Evolutionary conservation across 2,888 invertebrate species (phyloP), one percentile per base, ranked within the genome.

Genomic region (Escarpia spicata): DNA sequence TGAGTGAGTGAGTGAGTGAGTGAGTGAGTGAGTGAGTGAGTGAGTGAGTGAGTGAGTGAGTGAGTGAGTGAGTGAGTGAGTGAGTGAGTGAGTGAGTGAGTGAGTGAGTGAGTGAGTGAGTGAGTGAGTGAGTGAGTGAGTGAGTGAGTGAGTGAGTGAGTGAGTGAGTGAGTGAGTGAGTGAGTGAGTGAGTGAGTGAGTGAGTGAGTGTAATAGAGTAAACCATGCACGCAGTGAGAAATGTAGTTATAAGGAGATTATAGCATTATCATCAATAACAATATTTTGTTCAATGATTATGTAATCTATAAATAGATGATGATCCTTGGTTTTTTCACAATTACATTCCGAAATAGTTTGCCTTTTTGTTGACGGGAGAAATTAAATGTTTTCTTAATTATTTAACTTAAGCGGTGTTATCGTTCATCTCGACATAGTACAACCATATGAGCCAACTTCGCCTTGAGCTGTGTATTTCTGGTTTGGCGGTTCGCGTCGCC

Each of bases 301-400:
- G 19, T 19, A 19, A 26, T 26, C 75, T 26, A n/a, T 26, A n/a
- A 75, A 26, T n/a, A 75, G 75, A 26, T n/a, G 19, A 75, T 26
- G n/a, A 26, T 75, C 19, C n/a, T 75, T 75, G 26, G n/a, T 26
- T 26, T 26, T 75, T n/a, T 37, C 2, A 75, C 75, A 19, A 6
- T 75, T 75, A 75, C 75, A 15, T 75, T 75, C 26, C 15, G 52
- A 52, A 52, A 52, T 9, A 12, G 52, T 52, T 4, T 75, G 26
- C 19, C 75, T 75, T 75, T 26, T 75, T 75, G 26, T 75, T 19
- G 75, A 26, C 6, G 6, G 19, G 75, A 3, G 19, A 37, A 37
- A n/a, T n/a, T n/a, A n/a, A n/a, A n/a, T 75, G 26, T 75, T 75
- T 75, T 75, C 75, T 75, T 75, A 75, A 75, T 75, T 75, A 75